Conservation (phyloP, 2,797 vertebrate genomes). For the Girardinus metallicus region DNA sequence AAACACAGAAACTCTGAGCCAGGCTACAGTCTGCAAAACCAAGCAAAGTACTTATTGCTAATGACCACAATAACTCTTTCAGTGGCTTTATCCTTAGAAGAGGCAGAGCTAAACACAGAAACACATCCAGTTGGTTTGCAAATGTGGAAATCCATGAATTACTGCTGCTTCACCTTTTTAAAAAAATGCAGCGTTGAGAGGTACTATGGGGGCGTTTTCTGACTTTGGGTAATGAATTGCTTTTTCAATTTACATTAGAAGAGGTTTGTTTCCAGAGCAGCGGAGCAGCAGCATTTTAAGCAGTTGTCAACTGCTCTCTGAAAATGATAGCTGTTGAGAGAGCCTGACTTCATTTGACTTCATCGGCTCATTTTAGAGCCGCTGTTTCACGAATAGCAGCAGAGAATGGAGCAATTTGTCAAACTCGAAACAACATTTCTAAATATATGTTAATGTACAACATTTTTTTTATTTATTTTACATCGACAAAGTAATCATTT, state of each 20-base stretch:
- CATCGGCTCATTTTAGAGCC: slow-evolving; percentile 30
- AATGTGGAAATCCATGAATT: slow-evolving; percentile 9
- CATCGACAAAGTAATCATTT: slow-evolving; percentile 11
- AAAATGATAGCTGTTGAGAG: slow-evolving; percentile 43
- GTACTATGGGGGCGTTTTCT: slow-evolving; percentile 27
- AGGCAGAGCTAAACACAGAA: neutral
- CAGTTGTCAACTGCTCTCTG: slow-evolving; percentile 55
- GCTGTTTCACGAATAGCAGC: slow-evolving; percentile 10
- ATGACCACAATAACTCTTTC: neutral
- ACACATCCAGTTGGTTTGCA: neutral
- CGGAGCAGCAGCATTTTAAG: slow-evolving; percentile 48
- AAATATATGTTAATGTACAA: neutral
- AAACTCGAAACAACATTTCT: neutral
- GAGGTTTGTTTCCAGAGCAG: slow-evolving; percentile 63
- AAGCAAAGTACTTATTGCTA: neutral
- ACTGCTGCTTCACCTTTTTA: slow-evolving; percentile 13
- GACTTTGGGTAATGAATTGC: slow-evolving; percentile 55
- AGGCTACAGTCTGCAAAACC: neutral
- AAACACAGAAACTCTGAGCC: neutral
- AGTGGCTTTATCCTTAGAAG: slow-evolving; percentile 1
- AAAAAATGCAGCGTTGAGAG: slow-evolving; percentile 21
- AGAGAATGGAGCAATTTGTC: neutral
- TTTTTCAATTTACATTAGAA: slow-evolving; percentile 68
- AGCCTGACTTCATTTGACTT: slow-evolving; percentile 31
- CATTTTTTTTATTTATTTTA: neutral